Percentiles rank a stretch among this genome's conserved stretches.
These are phyloP conservation scores for Platysternon megacephalum DNA, from an alignment of 2,113 vertebrate species.

Conservation along the genomic window DNA sequence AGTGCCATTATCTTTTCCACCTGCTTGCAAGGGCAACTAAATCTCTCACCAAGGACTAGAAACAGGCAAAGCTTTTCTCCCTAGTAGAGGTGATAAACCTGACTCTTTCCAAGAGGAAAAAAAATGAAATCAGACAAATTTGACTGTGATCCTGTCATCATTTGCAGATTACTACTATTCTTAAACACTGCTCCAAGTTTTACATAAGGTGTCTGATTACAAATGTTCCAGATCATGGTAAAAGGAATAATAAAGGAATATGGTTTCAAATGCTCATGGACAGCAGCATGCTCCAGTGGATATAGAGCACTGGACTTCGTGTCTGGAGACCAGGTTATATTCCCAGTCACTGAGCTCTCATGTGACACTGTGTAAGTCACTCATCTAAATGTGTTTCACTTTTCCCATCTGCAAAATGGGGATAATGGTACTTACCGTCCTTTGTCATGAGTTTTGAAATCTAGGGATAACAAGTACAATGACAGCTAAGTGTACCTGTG, in stretches of 20 bases:
- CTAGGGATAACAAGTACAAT: slow-evolving; percentile 37
- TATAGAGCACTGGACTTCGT: not conserved
- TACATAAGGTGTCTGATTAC: not conserved
- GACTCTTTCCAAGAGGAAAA: not conserved
- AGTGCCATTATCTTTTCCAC: not conserved
- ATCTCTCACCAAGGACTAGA: slow-evolving; percentile 12
- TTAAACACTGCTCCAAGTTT: not conserved
- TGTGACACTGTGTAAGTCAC: not conserved
- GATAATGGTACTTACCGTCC: not conserved
- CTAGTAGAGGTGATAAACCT: not conserved
- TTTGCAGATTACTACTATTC: not conserved
- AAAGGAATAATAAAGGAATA: not conserved
- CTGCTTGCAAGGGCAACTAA: slow-evolving; percentile 8
- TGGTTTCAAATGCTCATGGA: not conserved
- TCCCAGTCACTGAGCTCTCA: not conserved
- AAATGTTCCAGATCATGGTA: not conserved
- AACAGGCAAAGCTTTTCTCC: not conserved
- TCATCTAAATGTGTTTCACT: not conserved
- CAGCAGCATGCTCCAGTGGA: not conserved
- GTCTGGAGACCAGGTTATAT: no score
- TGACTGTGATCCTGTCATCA: not conserved
- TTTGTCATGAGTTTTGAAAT: slow-evolving; percentile 52
- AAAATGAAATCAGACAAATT: not conserved
- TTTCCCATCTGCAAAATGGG: slow-evolving; percentile 10
- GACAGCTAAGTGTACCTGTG: slow-evolving; percentile 6